Conservation (phyloP, 1,140 invertebrate species). For the Aphis gossypii region DNA sequence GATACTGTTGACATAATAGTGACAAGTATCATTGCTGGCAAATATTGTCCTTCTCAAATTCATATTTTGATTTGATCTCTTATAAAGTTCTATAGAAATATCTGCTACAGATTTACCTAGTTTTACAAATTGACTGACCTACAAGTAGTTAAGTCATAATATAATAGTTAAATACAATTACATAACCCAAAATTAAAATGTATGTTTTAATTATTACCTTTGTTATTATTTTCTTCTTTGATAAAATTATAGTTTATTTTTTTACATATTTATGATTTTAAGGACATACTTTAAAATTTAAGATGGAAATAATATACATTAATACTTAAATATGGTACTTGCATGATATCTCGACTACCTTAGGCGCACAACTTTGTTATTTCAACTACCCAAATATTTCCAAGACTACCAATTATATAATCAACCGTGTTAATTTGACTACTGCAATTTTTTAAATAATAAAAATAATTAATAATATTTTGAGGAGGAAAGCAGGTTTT, state of each 20-base stretch:
- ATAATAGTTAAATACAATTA: neutral
- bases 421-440: too few species aligned
- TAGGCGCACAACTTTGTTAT: too few species aligned
- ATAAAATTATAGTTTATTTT: neutral
- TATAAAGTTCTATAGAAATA: constrained; percentile 42
- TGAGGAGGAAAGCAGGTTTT: too few species aligned
- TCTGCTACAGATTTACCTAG: neutral
- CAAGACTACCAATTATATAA: too few species aligned
- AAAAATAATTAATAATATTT: too few species aligned
- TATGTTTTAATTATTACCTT: neutral
- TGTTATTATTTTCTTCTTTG: neutral
- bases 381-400: too few species aligned
- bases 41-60: constrained; percentile 35
- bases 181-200: neutral
- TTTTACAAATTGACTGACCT: constrained; percentile 51
- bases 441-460: too few species aligned
- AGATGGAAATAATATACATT: neutral
- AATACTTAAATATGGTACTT: too few species aligned
- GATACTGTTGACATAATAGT: constrained; percentile 20
- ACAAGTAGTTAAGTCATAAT: neutral
- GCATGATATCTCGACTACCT: too few species aligned
- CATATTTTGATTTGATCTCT: constrained; percentile 25
- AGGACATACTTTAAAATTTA: neutral
- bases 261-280: neutral
- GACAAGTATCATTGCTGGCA: neutral